Percentiles rank a stretch among this genome's conserved stretches.
Conservation (phyloP, 1,140 invertebrate species). For the Drosophila sproati region DNA sequence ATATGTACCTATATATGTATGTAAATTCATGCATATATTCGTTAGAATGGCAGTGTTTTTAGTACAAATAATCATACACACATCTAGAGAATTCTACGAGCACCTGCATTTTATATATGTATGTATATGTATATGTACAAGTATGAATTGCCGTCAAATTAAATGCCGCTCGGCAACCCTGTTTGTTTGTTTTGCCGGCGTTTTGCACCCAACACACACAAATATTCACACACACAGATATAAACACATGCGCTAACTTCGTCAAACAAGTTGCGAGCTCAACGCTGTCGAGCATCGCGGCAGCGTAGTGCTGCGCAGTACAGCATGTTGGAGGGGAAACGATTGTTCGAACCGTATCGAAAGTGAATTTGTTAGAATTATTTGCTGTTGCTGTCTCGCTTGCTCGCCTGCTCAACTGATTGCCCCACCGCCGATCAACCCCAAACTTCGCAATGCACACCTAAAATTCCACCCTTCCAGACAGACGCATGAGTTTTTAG, state of each 20-base stretch:
- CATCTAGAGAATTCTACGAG: background rate
- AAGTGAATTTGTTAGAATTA: conserved; percentile 64
- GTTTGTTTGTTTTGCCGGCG: conserved; percentile 73
- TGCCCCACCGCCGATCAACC: conserved; percentile 45
- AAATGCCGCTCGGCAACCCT: conserved; percentile 33
- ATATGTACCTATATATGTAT: background rate
- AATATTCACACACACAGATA: background rate
- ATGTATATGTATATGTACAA: background rate
- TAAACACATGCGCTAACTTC: background rate
- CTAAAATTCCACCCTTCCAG: conserved; percentile 10
- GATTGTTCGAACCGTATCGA: conserved; percentile 56
- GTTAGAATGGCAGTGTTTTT: background rate
- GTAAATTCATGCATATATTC: conserved; percentile 2
- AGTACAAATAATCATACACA: background rate
- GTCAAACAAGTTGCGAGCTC: conserved; percentile 6
- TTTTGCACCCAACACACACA: conserved; percentile 35
- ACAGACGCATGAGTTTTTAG: conserved; percentile 36
- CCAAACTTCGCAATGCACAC: conserved; percentile 6
- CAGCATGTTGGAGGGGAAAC: conserved; percentile 69
- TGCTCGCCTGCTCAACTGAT: conserved; percentile 8
- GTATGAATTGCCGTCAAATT: background rate
- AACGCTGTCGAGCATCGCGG: conserved; percentile 26
- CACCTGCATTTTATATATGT: background rate
- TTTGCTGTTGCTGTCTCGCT: conserved; percentile 16
- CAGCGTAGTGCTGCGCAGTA: conserved; percentile 2